These are phyloP conservation scores for Paradisaea rubra DNA, from an alignment of 2,113 vertebrate species.

Conservation along the genomic window DNA sequence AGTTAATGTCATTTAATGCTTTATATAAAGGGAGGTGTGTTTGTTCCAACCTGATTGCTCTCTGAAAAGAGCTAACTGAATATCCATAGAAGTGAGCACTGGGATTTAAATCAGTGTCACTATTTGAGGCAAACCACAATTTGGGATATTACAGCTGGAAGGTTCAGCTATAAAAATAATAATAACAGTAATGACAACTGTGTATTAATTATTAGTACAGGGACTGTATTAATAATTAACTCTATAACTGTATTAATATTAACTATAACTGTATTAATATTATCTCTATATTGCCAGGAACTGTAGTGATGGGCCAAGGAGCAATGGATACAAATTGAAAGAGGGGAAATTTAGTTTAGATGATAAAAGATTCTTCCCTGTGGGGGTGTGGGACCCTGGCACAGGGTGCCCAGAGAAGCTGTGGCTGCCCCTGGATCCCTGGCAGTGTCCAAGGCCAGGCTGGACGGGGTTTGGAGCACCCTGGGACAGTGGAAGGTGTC, in stretches of 20 bases:
- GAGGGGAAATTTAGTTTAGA: neutral
- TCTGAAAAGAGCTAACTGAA: neutral
- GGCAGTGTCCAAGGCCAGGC: fast-evolving
- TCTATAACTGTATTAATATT: neutral
- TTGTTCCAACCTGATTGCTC: neutral
- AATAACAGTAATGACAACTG: neutral
- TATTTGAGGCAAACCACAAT: neutral
- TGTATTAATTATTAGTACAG: neutral
- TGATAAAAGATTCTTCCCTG: neutral
- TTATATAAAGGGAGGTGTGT: no score
- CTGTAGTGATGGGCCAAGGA: neutral
- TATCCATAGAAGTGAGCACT: neutral
- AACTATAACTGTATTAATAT: neutral
- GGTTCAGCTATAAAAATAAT: neutral
- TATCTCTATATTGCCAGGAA: neutral
- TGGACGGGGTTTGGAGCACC: fast-evolving
- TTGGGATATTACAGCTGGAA: neutral
- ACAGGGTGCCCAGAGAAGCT: neutral
- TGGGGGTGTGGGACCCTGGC: neutral
- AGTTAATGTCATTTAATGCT: neutral
- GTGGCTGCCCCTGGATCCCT: neutral
- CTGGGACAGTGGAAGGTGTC: neutral
- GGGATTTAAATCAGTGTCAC: neutral
- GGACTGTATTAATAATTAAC: neutral
- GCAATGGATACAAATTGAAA: neutral